Base-by-base conservation (phyloP, 2,113 vertebrate genomes). In the Anarrhichthys ocellatus region DNA sequence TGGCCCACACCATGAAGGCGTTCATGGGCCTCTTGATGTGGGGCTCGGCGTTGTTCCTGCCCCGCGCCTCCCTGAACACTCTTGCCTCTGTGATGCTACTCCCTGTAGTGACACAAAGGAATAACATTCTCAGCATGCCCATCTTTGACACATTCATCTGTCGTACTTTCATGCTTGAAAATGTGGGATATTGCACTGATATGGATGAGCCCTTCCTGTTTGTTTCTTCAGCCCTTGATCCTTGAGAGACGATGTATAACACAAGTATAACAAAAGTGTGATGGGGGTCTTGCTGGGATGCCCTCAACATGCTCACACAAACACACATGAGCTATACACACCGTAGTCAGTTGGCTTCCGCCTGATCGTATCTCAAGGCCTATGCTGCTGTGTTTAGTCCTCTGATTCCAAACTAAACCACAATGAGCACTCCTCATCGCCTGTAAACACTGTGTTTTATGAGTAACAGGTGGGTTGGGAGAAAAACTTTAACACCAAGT, bases 1-100 rank as follows among this genome's bases (percentile, higher is more conserved):
- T 99, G 61, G 98, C 98, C 98, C 97, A 98, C 65, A 98, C 97
- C 97, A 98, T 98, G 92, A 98, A 98, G 80, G 97, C 97, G 1
- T 98, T 98, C 97, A 98, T 98, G 61, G 97, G 97, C 87, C 97
- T 93, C 89, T 98, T 98, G 46, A 98, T 97, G 0, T 99, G 98
- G 13, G 98, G 98, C 74, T 99, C 98, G 0, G 91, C 97, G 93
- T 88, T 98, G 96, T 95, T 97, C 29, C 98, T 94, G 75, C 97
- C 97, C 14, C 98, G 94, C 2, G 97, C 93, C 90, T 99, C 98
- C 93, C 98, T 95, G 96, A 98, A 99, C 80, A 99, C 97, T 69
- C 98, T 95, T 0, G 98, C 98, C 94, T 99, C 98, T 29, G 97
- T 95, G 84, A 97, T 96, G 91, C 94, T 96, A 75, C 95, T 97